Evolutionary conservation across 1,140 invertebrate genomes (phyloP).

Genomic region (Formica selysi): DNA sequence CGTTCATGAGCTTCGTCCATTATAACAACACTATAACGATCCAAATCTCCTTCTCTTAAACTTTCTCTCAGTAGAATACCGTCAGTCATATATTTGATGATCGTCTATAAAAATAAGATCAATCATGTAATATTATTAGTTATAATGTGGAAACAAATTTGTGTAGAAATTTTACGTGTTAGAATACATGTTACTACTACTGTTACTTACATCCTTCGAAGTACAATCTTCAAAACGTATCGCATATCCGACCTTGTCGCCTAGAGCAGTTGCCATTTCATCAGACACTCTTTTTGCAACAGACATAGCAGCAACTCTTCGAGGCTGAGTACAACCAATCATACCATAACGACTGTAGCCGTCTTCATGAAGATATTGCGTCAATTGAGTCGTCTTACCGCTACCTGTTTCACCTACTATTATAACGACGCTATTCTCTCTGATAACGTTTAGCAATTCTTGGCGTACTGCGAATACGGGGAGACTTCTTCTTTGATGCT

Average conservation of each 20-base stretch:
- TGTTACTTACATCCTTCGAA: constrained; percentile 89
- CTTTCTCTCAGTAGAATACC: constrained; percentile 98
- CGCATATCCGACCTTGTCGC: constrained; percentile 98
- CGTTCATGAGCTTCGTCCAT: constrained; percentile 99
- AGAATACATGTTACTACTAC: constrained; percentile 11
- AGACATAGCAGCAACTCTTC: constrained; percentile 98
- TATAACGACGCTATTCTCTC: constrained; percentile 98
- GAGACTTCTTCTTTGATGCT: constrained; percentile 96
- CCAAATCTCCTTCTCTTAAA: constrained; percentile 97
- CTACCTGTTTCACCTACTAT: constrained; percentile 99
- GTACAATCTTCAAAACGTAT: constrained; percentile 99
- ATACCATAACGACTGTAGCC: constrained; percentile 97
- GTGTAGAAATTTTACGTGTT: neutral
- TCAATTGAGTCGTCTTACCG: constrained; percentile 99
- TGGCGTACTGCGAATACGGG: constrained; percentile 98
- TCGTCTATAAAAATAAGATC: constrained; percentile 89
- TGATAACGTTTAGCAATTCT: constrained; percentile 96
- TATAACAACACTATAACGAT: constrained; percentile 98
- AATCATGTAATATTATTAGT: neutral
- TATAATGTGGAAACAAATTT: neutral
- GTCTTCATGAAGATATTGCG: constrained; percentile 99
- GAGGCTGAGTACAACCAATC: constrained; percentile 95
- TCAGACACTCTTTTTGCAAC: constrained; percentile 99
- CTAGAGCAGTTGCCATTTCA: constrained; percentile 97
- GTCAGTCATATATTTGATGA: constrained; percentile 99